phyloP scores from a whole-genome alignment of 2,113 vertebrate genomes.

The Macroglossus sobrinus region DNA sequence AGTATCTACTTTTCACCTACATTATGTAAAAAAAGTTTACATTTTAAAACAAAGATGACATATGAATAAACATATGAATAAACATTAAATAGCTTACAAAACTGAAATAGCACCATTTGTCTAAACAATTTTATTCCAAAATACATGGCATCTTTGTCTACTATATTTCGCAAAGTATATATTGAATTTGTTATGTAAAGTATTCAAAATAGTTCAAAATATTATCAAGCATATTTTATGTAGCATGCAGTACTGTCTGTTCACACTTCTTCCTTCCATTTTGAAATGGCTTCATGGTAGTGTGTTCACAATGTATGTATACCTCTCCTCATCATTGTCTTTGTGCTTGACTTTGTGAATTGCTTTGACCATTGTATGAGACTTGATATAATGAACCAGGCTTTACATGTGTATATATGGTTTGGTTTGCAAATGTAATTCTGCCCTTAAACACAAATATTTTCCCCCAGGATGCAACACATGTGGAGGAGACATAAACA shows the following conservation, averaged over 20 bases:
- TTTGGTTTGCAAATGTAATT: not conserved
- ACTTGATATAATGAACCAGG: not conserved
- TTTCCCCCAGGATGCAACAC: not conserved
- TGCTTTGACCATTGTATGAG: not conserved
- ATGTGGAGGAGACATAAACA: not conserved
- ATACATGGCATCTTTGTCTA: not conserved
- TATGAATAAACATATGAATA: conserved; percentile 34
- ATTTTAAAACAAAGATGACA: conserved; percentile 23
- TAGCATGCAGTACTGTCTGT: not conserved
- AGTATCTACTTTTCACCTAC: not conserved
- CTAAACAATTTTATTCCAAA: not conserved
- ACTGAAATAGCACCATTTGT: not conserved
- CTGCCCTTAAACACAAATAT: not conserved
- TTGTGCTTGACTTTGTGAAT: not conserved
- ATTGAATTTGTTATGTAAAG: not conserved
- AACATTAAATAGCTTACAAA: conserved; percentile 19
- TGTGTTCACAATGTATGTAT: not conserved
- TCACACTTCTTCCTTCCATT: not conserved
- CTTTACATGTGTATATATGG: not conserved
- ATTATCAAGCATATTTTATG: not conserved
- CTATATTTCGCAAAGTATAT: not conserved
- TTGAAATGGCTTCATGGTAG: not conserved
- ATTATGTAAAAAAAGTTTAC: conserved; percentile 20
- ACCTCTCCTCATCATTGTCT: not conserved
- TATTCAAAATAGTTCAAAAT: conserved; percentile 1